Evolutionary conservation across 2,888 invertebrate species (phyloP), one percentile per base, ranked within the genome.

Genomic region (Agrochola circellaris): DNA sequence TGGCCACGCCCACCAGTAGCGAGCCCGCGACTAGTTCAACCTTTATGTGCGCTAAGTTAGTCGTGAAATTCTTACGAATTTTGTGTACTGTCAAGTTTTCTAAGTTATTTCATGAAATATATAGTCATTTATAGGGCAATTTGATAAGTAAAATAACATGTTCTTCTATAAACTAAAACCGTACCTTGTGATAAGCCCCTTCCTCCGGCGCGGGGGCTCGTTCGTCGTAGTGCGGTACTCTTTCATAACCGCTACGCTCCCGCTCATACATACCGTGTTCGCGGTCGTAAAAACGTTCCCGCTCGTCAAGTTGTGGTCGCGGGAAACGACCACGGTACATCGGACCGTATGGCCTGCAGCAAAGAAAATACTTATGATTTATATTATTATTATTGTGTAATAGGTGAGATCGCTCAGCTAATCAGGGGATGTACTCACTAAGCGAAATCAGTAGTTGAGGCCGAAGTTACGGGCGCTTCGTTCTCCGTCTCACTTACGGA

Each of bases 181-280:
- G 64, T 65, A 95, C 96, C 94, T 96, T 96, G 61, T 96, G 95
- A 78, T 93, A 95, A 0, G 94, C 80, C 23, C 89, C 82, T n/a
- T 96, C 96, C 11, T 96, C 96, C 0, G 93, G 88, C 5, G 88
- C 88, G 0, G 92, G 89, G 26, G 89, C 90, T 0, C 95, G 92
- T 56, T 96, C 96, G 60, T 96, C 96, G 80, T 93, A 96, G 78
- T 92, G 95, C 26, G 95, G 95, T 79, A 94, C 91, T 0, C 95
- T 92, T 62, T 96, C 96, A 87, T 92, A 95, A 0, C 66, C 83
- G 13, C 79, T 78, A 0, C 95, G 93, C 83, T 96, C 96, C 23
- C 94, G 93, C 65, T 96, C 96, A 89, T 91, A 95, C 62, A 83
- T 83, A 17, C 23, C 51, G 51, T 94, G 94, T 83, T 95, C 95